phyloP scores from a whole-genome alignment of 2,113 vertebrate genomes.

The Chlamydotis undulata region DNA sequence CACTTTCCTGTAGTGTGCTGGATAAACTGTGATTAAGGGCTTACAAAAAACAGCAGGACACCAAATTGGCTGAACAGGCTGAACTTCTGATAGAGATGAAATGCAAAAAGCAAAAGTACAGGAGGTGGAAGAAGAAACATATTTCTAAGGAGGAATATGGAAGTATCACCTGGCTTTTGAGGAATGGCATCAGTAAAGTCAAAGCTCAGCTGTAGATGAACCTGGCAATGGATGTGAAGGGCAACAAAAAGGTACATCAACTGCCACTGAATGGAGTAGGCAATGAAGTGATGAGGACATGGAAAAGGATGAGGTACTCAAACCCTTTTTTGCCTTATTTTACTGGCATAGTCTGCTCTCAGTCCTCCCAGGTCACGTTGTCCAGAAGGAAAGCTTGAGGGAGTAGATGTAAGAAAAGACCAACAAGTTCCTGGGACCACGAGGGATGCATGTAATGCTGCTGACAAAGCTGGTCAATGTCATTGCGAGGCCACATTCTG shows the following conservation, averaged over 20 bases:
- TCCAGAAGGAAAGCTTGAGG: background rate
- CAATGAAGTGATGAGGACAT: background rate
- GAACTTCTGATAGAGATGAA: background rate
- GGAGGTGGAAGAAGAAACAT: background rate
- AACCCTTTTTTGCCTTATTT: background rate
- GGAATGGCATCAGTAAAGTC: background rate
- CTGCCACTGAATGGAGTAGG: background rate
- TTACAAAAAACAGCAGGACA: background rate
- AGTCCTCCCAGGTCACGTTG: background rate
- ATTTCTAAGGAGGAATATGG: background rate
- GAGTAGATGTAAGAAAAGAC: background rate
- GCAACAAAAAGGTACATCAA: background rate
- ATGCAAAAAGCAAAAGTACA: background rate
- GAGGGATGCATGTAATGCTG: rapidly evolving
- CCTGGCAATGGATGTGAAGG: background rate
- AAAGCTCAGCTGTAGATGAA: background rate
- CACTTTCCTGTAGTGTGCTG: background rate
- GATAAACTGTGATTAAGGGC: background rate
- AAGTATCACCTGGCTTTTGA: background rate
- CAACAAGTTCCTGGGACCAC: background rate
- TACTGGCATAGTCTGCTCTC: background rate
- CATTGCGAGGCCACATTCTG: background rate
- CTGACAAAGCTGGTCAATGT: background rate
- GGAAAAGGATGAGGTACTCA: background rate
- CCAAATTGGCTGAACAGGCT: background rate